Percentiles rank a stretch among this genome's conserved stretches.
Evolutionary conservation across 2,797 vertebrate genomes (phyloP).

Genomic region (Phoebastria nigripes): DNA sequence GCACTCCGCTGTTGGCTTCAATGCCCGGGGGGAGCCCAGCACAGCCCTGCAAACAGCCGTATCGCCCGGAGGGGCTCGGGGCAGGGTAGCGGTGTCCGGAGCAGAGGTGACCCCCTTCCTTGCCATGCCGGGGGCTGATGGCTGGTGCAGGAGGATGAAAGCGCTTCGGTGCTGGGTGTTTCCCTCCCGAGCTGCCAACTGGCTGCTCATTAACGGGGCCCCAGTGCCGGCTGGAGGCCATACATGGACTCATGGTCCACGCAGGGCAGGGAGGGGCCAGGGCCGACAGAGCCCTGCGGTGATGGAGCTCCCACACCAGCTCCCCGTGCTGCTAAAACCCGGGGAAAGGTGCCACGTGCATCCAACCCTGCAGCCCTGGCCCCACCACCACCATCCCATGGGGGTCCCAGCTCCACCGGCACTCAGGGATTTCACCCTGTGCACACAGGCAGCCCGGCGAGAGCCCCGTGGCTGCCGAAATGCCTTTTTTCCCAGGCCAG

Average conservation of each 20-base stretch:
- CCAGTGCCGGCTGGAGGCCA: neutral
- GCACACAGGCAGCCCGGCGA: neutral
- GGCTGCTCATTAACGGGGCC: neutral
- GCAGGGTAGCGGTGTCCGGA: rapidly evolving
- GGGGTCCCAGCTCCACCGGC: neutral
- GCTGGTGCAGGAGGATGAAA: neutral
- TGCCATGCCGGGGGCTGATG: rapidly evolving
- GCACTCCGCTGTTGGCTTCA: rapidly evolving
- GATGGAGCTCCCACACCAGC: neutral
- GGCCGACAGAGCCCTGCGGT: rapidly evolving
- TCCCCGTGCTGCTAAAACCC: neutral
- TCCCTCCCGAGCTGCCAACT: neutral
- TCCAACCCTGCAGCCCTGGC: neutral
- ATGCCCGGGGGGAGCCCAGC: neutral
- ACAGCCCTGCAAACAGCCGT: neutral
- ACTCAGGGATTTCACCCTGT: neutral
- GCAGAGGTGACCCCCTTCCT: neutral
- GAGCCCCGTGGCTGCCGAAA: rapidly evolving
- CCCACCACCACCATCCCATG: rapidly evolving
- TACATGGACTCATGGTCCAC: neutral
- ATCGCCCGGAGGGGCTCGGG: rapidly evolving
- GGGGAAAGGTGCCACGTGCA: rapidly evolving
- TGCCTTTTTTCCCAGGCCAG: neutral
- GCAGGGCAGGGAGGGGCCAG: rapidly evolving
- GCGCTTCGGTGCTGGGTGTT: rapidly evolving